Conservation (phyloP, 2,797 vertebrate genomes). For the Enteromius trimaculatus region DNA sequence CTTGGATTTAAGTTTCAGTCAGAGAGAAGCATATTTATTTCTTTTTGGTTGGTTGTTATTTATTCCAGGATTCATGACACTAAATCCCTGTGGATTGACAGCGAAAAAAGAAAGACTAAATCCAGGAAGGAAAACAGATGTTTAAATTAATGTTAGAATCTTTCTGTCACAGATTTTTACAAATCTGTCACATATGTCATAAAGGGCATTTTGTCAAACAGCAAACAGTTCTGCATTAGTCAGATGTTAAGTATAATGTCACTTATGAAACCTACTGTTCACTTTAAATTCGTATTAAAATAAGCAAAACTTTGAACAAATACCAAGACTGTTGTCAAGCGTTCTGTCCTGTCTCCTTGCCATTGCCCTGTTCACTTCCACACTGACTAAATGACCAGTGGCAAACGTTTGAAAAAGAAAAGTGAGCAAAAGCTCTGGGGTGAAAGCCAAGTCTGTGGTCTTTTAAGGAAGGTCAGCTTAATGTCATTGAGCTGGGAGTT, state of each 20-base stretch:
- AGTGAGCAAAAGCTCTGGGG: slow-evolving; percentile 42
- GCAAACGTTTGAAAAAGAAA: slow-evolving; percentile 53
- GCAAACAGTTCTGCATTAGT: slow-evolving; percentile 37
- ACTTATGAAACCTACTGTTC: not conserved
- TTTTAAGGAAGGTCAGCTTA: slow-evolving; percentile 69
- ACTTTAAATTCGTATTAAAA: slow-evolving; percentile 43
- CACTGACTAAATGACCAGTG: slow-evolving; percentile 55
- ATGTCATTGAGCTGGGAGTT: slow-evolving; percentile 64
- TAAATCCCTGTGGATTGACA: slow-evolving; percentile 11
- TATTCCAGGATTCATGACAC: slow-evolving; percentile 20
- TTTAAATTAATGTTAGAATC: slow-evolving; percentile 16
- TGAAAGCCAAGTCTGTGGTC: slow-evolving; percentile 49
- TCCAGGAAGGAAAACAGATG: not conserved
- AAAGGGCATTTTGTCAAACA: slow-evolving; percentile 19
- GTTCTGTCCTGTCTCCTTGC: slow-evolving; percentile 42
- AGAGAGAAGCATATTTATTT: slow-evolving; percentile 9
- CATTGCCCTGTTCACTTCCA: slow-evolving; percentile 51
- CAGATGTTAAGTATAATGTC: slow-evolving; percentile 25
- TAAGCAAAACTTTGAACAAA: slow-evolving; percentile 59
- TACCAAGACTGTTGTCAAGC: slow-evolving; percentile 53
- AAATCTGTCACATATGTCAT: not conserved
- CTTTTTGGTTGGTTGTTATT: not conserved
- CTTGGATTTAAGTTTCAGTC: slow-evolving; percentile 30
- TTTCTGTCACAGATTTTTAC: not conserved
- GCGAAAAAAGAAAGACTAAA: slow-evolving; percentile 23